phyloP scores from a whole-genome alignment of 1,140 invertebrate species.

The Melitaea cinxia region DNA sequence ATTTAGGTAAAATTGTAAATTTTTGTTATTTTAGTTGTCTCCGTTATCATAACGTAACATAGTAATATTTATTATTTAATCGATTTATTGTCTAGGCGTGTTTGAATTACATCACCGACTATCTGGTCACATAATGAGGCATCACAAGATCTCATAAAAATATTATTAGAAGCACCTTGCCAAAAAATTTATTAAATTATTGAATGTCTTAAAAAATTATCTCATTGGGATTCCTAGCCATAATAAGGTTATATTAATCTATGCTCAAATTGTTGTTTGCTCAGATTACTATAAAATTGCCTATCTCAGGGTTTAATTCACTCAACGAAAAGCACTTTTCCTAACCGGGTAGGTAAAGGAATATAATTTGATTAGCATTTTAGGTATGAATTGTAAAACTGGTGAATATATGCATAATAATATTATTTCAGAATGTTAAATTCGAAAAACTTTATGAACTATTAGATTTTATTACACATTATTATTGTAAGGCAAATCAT shows the following conservation, averaged over 20 bases:
- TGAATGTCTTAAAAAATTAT: conserved; percentile 12
- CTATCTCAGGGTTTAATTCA: conserved; percentile 9
- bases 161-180: conserved; percentile 55
- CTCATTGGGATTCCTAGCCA: conserved; percentile 13
- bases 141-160: conserved; percentile 61
- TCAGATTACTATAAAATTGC: conserved; percentile 41
- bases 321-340: not conserved
- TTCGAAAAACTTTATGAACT: not conserved
- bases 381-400: not conserved
- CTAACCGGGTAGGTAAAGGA: no score
- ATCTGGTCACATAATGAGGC: conserved; percentile 50
- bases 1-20: conserved; percentile 19
- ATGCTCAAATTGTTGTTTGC: conserved; percentile 60
- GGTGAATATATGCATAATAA: not conserved
- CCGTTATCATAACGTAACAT: conserved; percentile 14
- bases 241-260: conserved; percentile 13
- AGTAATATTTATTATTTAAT: conserved; percentile 23
- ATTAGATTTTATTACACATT: not conserved
- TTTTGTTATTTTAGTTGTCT: conserved; percentile 27
- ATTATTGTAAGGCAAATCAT: not conserved
- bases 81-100: conserved; percentile 28
- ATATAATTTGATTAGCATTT: no score
- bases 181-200: conserved; percentile 44
- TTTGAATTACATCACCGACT: conserved; percentile 42
- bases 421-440: not conserved